A percentile compares a stretch with the other conserved stretches of the same genome.
Evolutionary conservation across 2,113 vertebrate species (phyloP).

Genomic region (Larimichthys crocea): DNA sequence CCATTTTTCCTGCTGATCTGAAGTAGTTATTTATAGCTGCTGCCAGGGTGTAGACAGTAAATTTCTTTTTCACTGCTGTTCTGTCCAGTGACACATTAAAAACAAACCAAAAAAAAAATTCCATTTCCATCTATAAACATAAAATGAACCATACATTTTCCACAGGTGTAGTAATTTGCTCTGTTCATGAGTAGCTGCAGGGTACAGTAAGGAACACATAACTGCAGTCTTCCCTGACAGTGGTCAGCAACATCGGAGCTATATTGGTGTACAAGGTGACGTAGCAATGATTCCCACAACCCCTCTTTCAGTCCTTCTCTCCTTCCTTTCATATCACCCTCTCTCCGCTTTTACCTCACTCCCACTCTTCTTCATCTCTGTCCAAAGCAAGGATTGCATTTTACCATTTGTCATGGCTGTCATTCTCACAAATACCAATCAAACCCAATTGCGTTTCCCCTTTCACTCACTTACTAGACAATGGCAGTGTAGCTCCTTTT

Average conservation of each 20-base stretch:
- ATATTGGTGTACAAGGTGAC: constrained; percentile 71
- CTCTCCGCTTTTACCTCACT: constrained; percentile 57
- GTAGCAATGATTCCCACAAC: constrained; percentile 50
- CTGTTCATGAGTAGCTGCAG: not conserved
- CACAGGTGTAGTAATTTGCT: not conserved
- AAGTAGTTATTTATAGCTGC: constrained; percentile 74
- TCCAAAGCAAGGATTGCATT: constrained; percentile 73
- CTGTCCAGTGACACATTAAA: constrained; percentile 30
- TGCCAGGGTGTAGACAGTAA: constrained; percentile 42
- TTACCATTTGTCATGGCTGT: constrained; percentile 83
- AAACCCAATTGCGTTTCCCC: constrained; percentile 42
- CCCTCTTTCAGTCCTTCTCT: constrained; percentile 41
- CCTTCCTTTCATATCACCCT: constrained; percentile 24
- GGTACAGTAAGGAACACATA: constrained; percentile 15
- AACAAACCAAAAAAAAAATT: not conserved
- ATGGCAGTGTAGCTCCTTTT: constrained; percentile 32
- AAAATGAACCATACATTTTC: not conserved
- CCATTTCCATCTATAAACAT: not conserved
- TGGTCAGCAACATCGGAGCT: constrained; percentile 79
- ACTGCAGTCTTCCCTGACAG: constrained; percentile 50
- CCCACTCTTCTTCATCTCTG: constrained; percentile 51
- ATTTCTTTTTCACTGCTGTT: constrained; percentile 34
- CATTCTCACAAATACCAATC: constrained; percentile 68
- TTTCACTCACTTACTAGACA: constrained; percentile 45
- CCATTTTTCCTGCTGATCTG: constrained; percentile 63